Conservation (phyloP, 37 sponge, comb jelly and placozoan species). For the Petrosia ficiformis region DNA sequence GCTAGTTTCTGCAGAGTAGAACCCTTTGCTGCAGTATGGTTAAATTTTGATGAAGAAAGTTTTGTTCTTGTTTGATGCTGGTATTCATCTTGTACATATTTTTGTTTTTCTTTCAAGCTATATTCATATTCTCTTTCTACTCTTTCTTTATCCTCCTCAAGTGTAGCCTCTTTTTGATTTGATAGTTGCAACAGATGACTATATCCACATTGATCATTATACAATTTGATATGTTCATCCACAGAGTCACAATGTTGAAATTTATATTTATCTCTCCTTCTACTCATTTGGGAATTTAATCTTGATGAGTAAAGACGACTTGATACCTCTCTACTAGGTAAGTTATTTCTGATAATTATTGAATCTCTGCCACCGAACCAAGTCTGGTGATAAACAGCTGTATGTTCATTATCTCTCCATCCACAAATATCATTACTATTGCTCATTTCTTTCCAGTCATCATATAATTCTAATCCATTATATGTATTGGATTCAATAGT, state of each 20-base stretch:
- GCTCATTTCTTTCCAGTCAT: not conserved
- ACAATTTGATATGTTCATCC: constrained; percentile 17
- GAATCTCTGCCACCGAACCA: no score
- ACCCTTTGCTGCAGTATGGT: not conserved
- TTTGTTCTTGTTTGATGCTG: no score
- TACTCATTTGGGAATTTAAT: not conserved
- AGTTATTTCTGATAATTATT: not conserved
- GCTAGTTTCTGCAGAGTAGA: constrained; percentile 22
- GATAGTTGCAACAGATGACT: not conserved
- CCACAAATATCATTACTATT: constrained; percentile 13
- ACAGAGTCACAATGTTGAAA: constrained; percentile 21
- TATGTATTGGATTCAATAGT: not conserved
- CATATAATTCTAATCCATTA: not conserved
- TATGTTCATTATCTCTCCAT: constrained; percentile 18
- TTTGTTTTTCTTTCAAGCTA: not conserved
- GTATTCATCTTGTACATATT: not conserved
- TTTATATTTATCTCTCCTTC: constrained; percentile 6
- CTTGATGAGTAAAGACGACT: not conserved
- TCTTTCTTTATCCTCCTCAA: constrained; percentile 6
- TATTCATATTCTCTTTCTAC: not conserved
- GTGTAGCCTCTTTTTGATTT: not conserved
- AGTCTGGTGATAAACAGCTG: constrained; percentile 5
- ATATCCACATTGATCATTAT: not conserved
- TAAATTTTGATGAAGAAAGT: no score
- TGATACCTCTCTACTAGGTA: constrained; percentile 10